Evolutionary conservation across 2,888 invertebrate genomes (phyloP), one percentile per base, ranked within the genome.

Genomic region (Timema cristinae): DNA sequence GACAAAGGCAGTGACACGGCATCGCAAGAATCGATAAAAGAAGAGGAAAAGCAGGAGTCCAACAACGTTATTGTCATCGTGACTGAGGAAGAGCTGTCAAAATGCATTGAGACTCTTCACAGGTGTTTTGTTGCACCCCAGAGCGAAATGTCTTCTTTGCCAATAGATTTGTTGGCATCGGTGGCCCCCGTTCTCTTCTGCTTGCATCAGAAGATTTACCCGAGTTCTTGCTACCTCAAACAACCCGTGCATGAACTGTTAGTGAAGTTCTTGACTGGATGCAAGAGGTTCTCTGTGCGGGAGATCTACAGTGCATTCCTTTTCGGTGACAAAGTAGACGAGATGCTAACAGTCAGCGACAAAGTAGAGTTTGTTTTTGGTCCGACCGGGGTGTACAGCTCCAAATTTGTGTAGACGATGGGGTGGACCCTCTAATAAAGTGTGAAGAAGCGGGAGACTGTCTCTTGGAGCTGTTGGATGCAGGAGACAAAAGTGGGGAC

Each of bases 61-160:
- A 52, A 63, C 49, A 66, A 63, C 15, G 52, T 47, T 47, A 48
- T 51, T 50, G 52, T 71, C 8, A 51, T 74, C 13, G 68, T 72
- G 51, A 76, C 76, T 32, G 82, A 83, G 74, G 74, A 77, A 52
- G 79, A 82, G 74, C 73, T 83, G 7, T 78, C 80, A 4, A 73
- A 77, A 52, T 80, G 80, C 49, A 78, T 84, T 67, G 79, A 81
- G 67, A 79, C 77, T 75, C 76, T 83, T 47, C 77, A 79, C 0
- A 81, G 80, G 75, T 80, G 81, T 75, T 84, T 83, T 71, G 72
- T 79, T 5, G 75, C 77, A 0, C 78, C 77, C 0, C 81, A 80
- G 63, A 78, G 80, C 16, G 80, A 81, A 49, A 80, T 81, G 68
- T 71, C 81, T 73, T 76, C 78, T 70, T 75, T 82, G 32, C 80